Evolutionary conservation across 2,113 vertebrate species (phyloP), one percentile per base, ranked within the genome.

Genomic region (Fregata magnificens): DNA sequence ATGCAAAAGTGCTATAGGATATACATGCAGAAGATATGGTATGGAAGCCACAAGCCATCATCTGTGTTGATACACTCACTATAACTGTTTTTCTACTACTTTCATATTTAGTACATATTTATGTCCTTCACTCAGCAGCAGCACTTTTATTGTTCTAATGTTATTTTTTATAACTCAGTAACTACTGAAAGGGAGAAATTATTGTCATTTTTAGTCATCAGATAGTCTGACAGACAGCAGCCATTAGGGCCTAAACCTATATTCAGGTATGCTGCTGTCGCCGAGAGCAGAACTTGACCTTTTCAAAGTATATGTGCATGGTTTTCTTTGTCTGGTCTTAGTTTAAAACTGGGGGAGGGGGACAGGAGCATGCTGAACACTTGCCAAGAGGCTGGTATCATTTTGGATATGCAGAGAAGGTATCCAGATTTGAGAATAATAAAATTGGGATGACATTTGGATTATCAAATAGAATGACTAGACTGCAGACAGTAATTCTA

Each of bases 241-340:
- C 38, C 49, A 56, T 69, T 83, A 83, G 34, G 36, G 4, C 26
- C 40, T 72, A 81, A 69, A 80, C 80, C 40, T 90, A 44, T 85
- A 56, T 72, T 91, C 49, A 72, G 56, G 87, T 84, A 36, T 25
- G 36, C 49, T 76, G 58, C 45, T 82, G 47, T 53, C 7, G 26
- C 62, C 79, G 87, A 90, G 56, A 82, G 62, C 47, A 82, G 78
- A 69, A 79, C 52, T 56, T 95, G 89, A 90, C 81, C 89, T 96
- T 96, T 95, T 85, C 58, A 71, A 79, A 79, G 14, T n/a, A 9
- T n/a, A 24, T 44, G 45, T 61, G 36, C 2, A 1, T 36, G 50
- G 55, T 32, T 95, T 70, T 47, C 22, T 77, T 84, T 77, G 28
- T 61, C 73, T 66, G 22, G 5, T 61, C 72, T 83, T 55, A 62